Evolutionary conservation across 2,888 invertebrate species (phyloP).

Genomic region (Panzeria rudis): DNA sequence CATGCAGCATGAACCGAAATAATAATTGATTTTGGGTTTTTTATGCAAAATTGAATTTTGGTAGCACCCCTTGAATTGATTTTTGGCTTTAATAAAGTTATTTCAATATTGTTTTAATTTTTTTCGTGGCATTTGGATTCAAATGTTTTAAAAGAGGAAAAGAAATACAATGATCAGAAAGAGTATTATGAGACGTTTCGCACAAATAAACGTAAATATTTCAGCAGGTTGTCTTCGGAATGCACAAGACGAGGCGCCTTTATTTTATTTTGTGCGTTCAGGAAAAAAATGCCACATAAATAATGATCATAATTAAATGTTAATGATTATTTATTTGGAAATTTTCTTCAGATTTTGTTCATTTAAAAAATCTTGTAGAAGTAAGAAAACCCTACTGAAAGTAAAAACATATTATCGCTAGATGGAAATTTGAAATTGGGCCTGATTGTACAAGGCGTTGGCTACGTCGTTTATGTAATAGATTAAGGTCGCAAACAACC

Average conservation of each 20-base stretch:
- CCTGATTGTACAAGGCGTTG: no score
- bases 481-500: no score
- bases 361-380: neutral
- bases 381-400: neutral
- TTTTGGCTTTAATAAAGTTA: slow-evolving; percentile 49
- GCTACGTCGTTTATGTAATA: no score
- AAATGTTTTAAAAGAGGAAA: slow-evolving; percentile 25
- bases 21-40: slow-evolving; percentile 36
- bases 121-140: slow-evolving; percentile 36
- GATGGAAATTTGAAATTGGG: no score
- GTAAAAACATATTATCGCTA: no score
- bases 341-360: neutral
- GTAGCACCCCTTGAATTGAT: slow-evolving; percentile 42
- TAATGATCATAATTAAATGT: slow-evolving; percentile 63
- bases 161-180: neutral
- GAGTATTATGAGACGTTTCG: slow-evolving; percentile 47
- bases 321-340: slow-evolving; percentile 50
- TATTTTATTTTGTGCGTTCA: slow-evolving; percentile 9
- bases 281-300: slow-evolving; percentile 56
- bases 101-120: slow-evolving; percentile 34
- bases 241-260: slow-evolving; percentile 69
- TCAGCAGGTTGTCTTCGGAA: slow-evolving; percentile 69
- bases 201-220: slow-evolving; percentile 64
- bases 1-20: neutral
- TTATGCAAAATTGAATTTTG: slow-evolving; percentile 51